Percentiles rank a stretch among this genome's conserved stretches.
These are phyloP conservation scores for Gandaritis pyraliata DNA, from an alignment of 2,888 invertebrate species.

Conservation along the genomic window DNA sequence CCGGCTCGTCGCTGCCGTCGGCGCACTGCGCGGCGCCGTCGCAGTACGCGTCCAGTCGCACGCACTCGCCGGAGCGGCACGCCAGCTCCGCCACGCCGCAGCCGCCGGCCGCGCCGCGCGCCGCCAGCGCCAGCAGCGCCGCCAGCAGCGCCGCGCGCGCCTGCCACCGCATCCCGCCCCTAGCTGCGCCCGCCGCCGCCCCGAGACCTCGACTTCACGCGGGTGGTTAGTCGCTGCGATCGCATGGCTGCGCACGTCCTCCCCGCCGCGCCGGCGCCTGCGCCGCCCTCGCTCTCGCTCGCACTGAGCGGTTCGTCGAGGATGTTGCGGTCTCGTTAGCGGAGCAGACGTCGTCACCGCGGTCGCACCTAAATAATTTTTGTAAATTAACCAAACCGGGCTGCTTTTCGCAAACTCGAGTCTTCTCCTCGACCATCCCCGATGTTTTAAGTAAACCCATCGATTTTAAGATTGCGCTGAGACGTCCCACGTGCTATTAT, in stretches of 20 bases:
- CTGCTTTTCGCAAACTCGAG: no score
- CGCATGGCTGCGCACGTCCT: not conserved
- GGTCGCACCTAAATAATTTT: not conserved
- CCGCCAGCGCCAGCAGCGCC: slow-evolving; percentile 41
- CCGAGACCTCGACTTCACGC: slow-evolving; percentile 19
- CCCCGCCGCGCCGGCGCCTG: not conserved
- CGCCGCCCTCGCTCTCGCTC: slow-evolving; percentile 9
- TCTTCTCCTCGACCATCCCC: no score
- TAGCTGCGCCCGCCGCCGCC: not conserved
- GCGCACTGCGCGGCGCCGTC: slow-evolving; percentile 93
- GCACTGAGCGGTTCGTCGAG: slow-evolving; percentile 16
- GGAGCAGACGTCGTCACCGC: not conserved
- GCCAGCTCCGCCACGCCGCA: slow-evolving; percentile 72
- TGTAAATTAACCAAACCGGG: no score
- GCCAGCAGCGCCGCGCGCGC: slow-evolving; percentile 34
- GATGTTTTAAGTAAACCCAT: no score
- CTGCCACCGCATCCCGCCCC: slow-evolving; percentile 21
- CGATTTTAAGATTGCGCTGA: no score
- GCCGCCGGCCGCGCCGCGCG: slow-evolving; percentile 63
- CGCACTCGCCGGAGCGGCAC: slow-evolving; percentile 88
- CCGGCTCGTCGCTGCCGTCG: slow-evolving; percentile 94
- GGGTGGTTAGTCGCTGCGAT: slow-evolving; percentile 5
- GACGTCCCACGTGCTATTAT: no score
- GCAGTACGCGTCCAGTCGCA: slow-evolving; percentile 93
- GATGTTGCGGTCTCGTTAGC: not conserved